Percentiles rank a stretch among this genome's conserved stretches.
These are phyloP conservation scores for Podarcis lilfordi DNA, from an alignment of 2,797 vertebrate genomes.

Conservation along the genomic window DNA sequence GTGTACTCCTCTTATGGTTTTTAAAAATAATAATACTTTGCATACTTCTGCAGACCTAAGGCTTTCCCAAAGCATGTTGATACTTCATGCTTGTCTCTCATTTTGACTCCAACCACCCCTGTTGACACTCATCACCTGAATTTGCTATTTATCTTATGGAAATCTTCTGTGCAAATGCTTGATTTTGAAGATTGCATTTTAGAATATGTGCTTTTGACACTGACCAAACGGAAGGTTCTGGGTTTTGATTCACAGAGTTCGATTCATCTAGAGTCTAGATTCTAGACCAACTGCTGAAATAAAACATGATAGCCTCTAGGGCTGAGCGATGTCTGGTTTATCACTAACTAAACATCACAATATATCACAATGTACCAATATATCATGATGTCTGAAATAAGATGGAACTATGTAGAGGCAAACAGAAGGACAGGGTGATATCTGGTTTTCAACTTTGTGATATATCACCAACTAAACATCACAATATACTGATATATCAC, in stretches of 20 bases:
- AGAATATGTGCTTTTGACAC: background rate
- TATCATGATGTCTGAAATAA: too few species aligned
- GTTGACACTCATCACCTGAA: background rate
- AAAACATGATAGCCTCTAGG: too few species aligned
- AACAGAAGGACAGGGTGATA: too few species aligned
- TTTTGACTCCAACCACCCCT: background rate
- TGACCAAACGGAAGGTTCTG: background rate
- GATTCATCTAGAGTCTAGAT: background rate
- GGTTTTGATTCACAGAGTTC: background rate
- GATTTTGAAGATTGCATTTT: background rate
- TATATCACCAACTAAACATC: too few species aligned
- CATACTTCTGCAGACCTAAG: background rate
- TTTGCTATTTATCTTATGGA: background rate
- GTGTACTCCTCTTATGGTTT: background rate
- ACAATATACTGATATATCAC: too few species aligned
- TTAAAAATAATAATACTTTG: background rate
- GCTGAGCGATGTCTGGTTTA: too few species aligned
- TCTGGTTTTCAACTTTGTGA: too few species aligned
- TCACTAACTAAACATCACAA: too few species aligned
- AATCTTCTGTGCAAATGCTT: background rate
- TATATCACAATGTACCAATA: too few species aligned
- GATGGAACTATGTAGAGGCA: too few species aligned
- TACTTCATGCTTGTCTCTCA: too few species aligned
- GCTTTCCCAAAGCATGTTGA: too few species aligned
- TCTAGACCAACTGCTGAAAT: background rate